phyloP scores from a whole-genome alignment of 2,797 vertebrate genomes.

The Hybognathus amarus region DNA sequence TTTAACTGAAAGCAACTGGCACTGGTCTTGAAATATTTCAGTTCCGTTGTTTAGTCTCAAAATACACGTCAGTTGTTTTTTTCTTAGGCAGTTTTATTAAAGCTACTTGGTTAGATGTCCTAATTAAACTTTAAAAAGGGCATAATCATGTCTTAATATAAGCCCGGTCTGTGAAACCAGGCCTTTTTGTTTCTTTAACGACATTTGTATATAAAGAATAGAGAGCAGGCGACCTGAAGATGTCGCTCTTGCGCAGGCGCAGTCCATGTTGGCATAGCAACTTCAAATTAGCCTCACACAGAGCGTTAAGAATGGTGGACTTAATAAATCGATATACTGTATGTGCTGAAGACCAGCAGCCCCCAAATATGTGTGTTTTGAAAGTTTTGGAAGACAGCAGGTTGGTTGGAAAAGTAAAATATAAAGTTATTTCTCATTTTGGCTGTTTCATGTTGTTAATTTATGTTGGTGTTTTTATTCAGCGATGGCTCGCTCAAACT shows the following conservation, averaged over 20 bases:
- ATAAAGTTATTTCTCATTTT: neutral
- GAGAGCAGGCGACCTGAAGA: neutral
- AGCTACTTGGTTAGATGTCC: no score
- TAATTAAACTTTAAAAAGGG: no score
- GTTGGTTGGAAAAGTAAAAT: conserved; percentile 45
- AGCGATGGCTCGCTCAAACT: conserved; percentile 74
- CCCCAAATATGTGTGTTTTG: conserved; percentile 73
- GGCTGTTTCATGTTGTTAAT: neutral
- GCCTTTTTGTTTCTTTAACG: neutral
- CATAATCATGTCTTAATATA: no score
- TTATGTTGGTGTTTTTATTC: conserved; percentile 14
- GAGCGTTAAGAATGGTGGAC: conserved; percentile 29
- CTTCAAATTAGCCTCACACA: neutral
- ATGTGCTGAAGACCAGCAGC: conserved; percentile 69
- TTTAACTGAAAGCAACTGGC: no score
- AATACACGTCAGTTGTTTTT: no score
- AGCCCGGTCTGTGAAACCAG: no score
- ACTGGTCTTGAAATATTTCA: no score
- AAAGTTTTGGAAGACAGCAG: conserved; percentile 66
- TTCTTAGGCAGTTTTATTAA: no score
- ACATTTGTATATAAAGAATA: neutral
- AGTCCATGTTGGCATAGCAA: neutral
- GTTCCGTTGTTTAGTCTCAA: no score
- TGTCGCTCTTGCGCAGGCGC: neutral
- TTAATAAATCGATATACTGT: conserved; percentile 67